Evolutionary conservation across 2,888 invertebrate species (phyloP), one percentile per base, ranked within the genome.

Genomic region (Achlya flavicornis): DNA sequence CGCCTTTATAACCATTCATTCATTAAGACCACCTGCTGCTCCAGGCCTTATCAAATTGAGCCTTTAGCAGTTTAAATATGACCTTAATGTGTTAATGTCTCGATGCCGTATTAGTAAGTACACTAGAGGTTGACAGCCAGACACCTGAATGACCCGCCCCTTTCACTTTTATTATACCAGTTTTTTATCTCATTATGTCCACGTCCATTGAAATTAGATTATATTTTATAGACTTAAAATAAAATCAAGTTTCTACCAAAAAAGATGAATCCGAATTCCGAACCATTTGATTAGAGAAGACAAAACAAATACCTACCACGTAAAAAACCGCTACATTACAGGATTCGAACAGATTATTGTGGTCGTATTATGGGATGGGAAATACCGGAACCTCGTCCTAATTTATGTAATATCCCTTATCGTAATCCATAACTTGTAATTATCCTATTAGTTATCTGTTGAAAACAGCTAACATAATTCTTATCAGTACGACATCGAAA

Each of bases 361-460:
- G 46, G 46, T 46, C 4, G n/a, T n/a, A n/a, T 46, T 46, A 5
- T 41, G 41, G 10, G n/a, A 5, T 12, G n/a, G 11, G 48, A 48
- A 48, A 16, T 48, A 48, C 12, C 14, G 4, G 6, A 4, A 46
- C n/a, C 3, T 46, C 46, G 4, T 46, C 14, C 48, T 6, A 48
- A 1, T 16, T n/a, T 16, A 53, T 19, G 7, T 53, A 53, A 19
- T 53, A 10, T 5, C 48, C 48, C 19, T 53, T 53, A 53, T 53
- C 53, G 14, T 19, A 53, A 53, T 53, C 53, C 53, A 53, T 19
- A 10, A 19, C 19, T 16, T 53, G 10, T 53, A 19, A 53, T 53
- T 19, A 53, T 16, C 53, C 53, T 53, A 53, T 53, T 53, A 53
- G 53, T 53, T n/a, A 53, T 53, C 53, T 53, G n/a, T 53, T 19